Evolutionary conservation across 2,113 vertebrate genomes (phyloP).

Genomic region (Petrocephalus zakoni): DNA sequence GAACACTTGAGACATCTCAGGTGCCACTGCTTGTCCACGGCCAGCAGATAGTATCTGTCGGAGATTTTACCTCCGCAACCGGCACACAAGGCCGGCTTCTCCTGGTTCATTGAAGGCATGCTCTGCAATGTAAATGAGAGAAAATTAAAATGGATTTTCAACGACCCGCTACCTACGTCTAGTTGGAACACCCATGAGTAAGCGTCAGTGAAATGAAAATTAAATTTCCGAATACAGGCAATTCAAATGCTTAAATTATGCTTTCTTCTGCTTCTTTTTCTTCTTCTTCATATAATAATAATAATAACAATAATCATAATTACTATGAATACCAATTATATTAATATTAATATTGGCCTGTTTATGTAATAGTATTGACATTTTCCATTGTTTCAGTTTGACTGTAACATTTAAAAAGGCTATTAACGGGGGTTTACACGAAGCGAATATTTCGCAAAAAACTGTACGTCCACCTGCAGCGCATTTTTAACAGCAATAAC

Average conservation of each 20-base stretch:
- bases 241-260: not conserved
- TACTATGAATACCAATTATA: not conserved
- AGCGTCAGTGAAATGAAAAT: not conserved
- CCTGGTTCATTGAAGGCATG: constrained; percentile 89
- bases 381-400: not conserved
- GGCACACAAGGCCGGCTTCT: constrained; percentile 96
- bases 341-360: not conserved
- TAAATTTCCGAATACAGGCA: not conserved
- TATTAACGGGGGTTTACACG: not conserved
- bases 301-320: not conserved
- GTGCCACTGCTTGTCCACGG: constrained; percentile 99
- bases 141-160: constrained; percentile 1
- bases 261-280: not conserved
- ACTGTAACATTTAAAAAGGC: not conserved
- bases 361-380: not conserved
- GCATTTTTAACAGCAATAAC: not conserved
- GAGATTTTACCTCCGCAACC: constrained; percentile 97
- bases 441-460: not conserved
- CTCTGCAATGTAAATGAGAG: constrained; percentile 60
- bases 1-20: constrained; percentile 97
- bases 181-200: not conserved
- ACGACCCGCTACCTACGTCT: not conserved
- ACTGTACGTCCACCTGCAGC: not conserved
- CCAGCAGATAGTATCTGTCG: constrained; percentile 97
- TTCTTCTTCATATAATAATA: not conserved